Evolutionary conservation across 2,113 vertebrate species (phyloP), one percentile per base, ranked within the genome.

Genomic region (Cynoglossus semilaevis): DNA sequence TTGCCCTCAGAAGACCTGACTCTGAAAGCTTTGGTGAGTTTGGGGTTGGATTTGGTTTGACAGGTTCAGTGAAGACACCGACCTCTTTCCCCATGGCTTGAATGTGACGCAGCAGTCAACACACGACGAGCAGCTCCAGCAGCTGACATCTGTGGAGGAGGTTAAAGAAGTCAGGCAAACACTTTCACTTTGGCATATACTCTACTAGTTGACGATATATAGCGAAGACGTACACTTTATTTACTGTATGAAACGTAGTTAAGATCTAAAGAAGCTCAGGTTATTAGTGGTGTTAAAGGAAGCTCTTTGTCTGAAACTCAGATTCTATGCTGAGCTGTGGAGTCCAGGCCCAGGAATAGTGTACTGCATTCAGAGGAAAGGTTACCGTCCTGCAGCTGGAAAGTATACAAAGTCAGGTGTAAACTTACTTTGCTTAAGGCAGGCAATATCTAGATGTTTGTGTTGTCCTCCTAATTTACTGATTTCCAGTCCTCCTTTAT

Each of bases 101-200:
- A 75, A 5, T 84, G 80, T 7, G 91, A 87, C 5, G 90, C 90
- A 15, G 90, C 85, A 12, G 86, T 65, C 0, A 91, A 44, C 56
- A 53, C 71, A 44, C 85, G 79, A 2, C 83, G 77, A 14, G 83
- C 74, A 1, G 65, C 84, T 38, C 74, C 16, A 6, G 79, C 64
- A n/a, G 64, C 71, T 14, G 80, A 79, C 90, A 92, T 91, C 87
- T 86, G 77, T 36, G 47, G n/a, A 55, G 56, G 55, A 0, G 9
- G 16, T 41, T 19, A 14, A 5, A 15, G 7, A 12, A 47, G n/a
- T 29, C 47, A 4, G 35, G 3, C 7, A 35, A 18, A 42, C 1
- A 12, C 15, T 36, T 51, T n/a, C 46, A 63, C 1, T 9, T 41
- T 1, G 16, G 18, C 19, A 11, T 10, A 44, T 10, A 22, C 13